phyloP scores from a whole-genome alignment of 2,113 vertebrate genomes.

The Nothobranchius kuhntae region DNA sequence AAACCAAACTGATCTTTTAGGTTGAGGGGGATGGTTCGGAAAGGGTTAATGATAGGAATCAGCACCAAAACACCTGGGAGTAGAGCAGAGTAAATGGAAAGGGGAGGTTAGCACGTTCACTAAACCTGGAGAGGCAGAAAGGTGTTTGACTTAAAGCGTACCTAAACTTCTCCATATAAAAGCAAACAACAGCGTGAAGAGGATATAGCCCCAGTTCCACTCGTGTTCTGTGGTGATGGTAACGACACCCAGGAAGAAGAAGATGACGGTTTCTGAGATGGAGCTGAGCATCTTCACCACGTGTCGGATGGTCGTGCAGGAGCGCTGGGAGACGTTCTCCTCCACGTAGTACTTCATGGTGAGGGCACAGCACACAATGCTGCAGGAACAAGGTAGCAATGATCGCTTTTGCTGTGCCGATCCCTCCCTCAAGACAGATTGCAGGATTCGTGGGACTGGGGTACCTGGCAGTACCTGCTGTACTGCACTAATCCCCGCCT shows the following conservation, averaged over 20 bases:
- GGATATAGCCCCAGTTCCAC: constrained; percentile 96
- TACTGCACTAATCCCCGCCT: too few species aligned
- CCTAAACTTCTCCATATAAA: constrained; percentile 91
- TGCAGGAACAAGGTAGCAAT: constrained; percentile 54
- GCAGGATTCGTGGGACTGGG: too few species aligned
- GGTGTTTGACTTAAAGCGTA: constrained; percentile 39
- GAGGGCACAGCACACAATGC: constrained; percentile 93
- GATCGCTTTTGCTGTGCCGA: too few species aligned
- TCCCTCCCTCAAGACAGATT: too few species aligned
- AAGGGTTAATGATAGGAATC: constrained; percentile 95
- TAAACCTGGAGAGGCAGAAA: not conserved
- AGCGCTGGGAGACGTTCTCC: constrained; percentile 95
- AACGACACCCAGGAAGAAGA: constrained; percentile 97
- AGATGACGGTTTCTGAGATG: constrained; percentile 96
- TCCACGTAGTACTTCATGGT: constrained; percentile 98
- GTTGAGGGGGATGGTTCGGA: constrained; percentile 93
- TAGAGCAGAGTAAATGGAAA: not conserved
- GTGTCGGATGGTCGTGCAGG: constrained; percentile 94
- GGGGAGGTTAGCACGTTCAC: not conserved
- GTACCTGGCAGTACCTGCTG: too few species aligned
- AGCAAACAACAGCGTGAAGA: constrained; percentile 91
- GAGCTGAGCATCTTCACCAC: constrained; percentile 97
- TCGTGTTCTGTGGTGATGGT: constrained; percentile 94
- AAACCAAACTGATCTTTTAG: constrained; percentile 97
- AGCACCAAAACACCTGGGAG: constrained; percentile 89